These are phyloP conservation scores for Volucella inanis DNA, from an alignment of 2,888 invertebrate species.

Conservation along the genomic window DNA sequence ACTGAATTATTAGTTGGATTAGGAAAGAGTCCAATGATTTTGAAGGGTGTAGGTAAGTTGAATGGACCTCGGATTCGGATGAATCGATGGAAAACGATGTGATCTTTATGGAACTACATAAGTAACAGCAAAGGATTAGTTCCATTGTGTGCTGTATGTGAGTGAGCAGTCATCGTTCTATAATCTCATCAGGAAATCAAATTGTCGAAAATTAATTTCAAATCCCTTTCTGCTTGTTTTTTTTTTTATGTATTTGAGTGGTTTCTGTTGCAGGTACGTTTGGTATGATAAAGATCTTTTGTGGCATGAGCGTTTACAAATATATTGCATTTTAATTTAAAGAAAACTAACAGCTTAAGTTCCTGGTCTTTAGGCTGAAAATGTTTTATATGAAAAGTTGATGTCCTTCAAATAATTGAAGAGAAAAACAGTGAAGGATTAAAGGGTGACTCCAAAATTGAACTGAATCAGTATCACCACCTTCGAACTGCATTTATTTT, in stretches of 20 bases:
- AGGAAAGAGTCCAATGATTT: background rate
- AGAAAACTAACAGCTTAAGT: too few relatives aligned
- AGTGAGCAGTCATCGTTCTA: background rate
- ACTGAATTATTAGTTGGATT: constrained; percentile 37
- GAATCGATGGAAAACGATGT: constrained; percentile 12
- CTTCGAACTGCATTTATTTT: too few relatives aligned
- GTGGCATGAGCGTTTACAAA: background rate
- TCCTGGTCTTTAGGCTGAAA: too few relatives aligned
- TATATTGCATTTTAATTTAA: too few relatives aligned
- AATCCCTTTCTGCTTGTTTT: background rate
- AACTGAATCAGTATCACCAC: too few relatives aligned
- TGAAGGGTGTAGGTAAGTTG: constrained; percentile 19
- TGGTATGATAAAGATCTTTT: constrained; percentile 12
- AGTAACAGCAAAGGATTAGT: constrained; percentile 46
- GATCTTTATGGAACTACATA: background rate
- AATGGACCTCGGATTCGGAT: constrained; percentile 3
- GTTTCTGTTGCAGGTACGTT: background rate
- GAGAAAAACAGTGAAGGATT: too few relatives aligned
- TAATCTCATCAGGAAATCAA: constrained; percentile 45
- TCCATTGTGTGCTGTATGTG: constrained; percentile 16
- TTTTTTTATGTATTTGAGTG: constrained; percentile 1
- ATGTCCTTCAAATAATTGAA: too few relatives aligned
- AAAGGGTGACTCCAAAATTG: too few relatives aligned
- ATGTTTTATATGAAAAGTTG: too few relatives aligned
- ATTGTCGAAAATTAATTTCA: constrained; percentile 57